These are phyloP conservation scores for Papilio aristodemus DNA, from an alignment of 1,140 invertebrate species.

Conservation along the genomic window DNA sequence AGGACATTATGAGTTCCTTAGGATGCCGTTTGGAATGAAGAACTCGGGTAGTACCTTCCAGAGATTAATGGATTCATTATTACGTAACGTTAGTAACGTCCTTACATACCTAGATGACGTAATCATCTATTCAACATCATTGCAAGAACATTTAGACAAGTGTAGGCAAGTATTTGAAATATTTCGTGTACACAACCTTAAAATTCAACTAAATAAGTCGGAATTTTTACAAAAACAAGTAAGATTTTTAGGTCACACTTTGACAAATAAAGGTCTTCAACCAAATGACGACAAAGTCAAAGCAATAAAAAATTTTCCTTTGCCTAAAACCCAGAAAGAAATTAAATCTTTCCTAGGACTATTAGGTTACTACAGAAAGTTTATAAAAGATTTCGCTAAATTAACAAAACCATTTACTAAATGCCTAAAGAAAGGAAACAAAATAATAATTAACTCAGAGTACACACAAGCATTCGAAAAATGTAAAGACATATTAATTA, in stretches of 20 bases:
- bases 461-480: conserved; percentile 39
- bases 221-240: conserved; percentile 44
- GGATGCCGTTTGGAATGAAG: conserved; percentile 35
- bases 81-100: conserved; percentile 39
- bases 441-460: conserved; percentile 35
- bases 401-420: conserved; percentile 43
- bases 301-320: conserved; percentile 48
- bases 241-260: conserved; percentile 40
- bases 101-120: conserved; percentile 46
- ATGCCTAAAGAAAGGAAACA: conserved; percentile 38
- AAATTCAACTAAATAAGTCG: conserved; percentile 66
- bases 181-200: conserved; percentile 53
- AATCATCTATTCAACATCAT: conserved; percentile 41
- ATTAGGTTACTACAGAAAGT: conserved; percentile 36
- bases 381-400: conserved; percentile 34
- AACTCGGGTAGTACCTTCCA: conserved; percentile 33
- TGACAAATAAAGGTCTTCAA: conserved; percentile 45
- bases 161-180: conserved; percentile 48
- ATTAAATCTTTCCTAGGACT: conserved; percentile 44
- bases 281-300: conserved; percentile 50
- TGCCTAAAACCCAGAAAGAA: conserved; percentile 49
- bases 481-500: conserved; percentile 41
- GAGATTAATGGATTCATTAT: conserved; percentile 30
- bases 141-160: conserved; percentile 43
- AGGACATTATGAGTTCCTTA: conserved; percentile 61